A percentile compares a stretch with the other conserved stretches of the same genome.
Conservation (phyloP, 2,888 invertebrate species). For the Lepidocyrtinus sp. region DNA sequence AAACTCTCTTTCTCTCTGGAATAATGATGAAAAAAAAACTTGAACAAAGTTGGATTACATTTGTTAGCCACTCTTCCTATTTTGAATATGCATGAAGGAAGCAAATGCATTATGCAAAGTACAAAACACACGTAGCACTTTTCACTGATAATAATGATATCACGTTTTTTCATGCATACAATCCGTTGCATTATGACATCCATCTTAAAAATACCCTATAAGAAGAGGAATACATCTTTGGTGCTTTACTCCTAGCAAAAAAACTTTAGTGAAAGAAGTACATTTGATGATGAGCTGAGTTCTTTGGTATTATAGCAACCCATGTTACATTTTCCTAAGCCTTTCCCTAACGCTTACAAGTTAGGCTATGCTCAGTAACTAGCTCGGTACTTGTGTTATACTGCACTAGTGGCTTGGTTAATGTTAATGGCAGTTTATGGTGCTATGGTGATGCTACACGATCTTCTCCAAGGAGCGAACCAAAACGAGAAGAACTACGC, state of each 20-base stretch:
- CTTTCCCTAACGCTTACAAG: background rate
- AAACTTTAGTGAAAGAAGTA: constrained; percentile 14
- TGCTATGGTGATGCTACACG: background rate
- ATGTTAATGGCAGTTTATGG: background rate
- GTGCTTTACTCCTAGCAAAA: background rate
- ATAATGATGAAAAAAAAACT: no score
- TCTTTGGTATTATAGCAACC: no score
- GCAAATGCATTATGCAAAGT: background rate
- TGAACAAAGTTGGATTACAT: no score
- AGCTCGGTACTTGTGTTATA: background rate
- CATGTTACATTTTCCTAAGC: no score
- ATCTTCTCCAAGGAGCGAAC: background rate
- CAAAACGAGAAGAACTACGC: constrained; percentile 19
- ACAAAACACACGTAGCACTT: constrained; percentile 17
- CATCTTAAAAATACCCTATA: background rate
- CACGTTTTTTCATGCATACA: constrained; percentile 28
- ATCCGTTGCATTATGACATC: background rate
- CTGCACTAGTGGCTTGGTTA: constrained; percentile 15
- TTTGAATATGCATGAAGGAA: background rate
- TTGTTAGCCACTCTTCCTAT: no score
- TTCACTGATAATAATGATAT: constrained; percentile 39
- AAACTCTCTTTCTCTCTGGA: no score
- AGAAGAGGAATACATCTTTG: background rate
- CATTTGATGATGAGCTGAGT: constrained; percentile 7
- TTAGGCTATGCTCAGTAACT: no score